Evolutionary conservation across 2,888 invertebrate genomes (phyloP).

Genomic region (Hedya salicella): DNA sequence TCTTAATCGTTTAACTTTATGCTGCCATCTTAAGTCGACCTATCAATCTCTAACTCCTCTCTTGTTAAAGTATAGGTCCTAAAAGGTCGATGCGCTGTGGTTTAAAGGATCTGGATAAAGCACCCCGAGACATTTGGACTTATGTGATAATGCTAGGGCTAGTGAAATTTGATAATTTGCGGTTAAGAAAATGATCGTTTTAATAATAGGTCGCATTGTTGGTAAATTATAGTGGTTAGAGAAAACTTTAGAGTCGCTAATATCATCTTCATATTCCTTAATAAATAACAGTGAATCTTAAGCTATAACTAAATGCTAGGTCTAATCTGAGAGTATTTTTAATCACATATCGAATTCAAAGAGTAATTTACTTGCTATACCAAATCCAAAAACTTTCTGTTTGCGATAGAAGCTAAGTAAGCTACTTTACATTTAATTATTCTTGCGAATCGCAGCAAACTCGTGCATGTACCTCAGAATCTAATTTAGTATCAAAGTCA

Average conservation of each 20-base stretch:
- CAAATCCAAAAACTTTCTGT: too few relatives aligned
- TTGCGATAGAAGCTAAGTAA: too few relatives aligned
- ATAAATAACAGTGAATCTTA: too few relatives aligned
- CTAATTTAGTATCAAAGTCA: constrained; percentile 6
- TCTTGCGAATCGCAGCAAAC: neutral
- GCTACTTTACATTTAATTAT: neutral
- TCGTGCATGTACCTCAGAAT: neutral
- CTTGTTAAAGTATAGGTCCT: constrained; percentile 52
- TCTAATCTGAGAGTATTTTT: neutral
- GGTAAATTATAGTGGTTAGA: constrained; percentile 66
- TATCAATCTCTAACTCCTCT: constrained; percentile 50
- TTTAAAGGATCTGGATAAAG: constrained; percentile 54
- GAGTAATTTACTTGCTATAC: too few relatives aligned
- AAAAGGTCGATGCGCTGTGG: constrained; percentile 55
- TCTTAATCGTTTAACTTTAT: constrained; percentile 75
- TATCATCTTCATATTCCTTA: neutral
- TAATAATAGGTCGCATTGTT: constrained; percentile 80
- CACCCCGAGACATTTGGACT: constrained; percentile 81
- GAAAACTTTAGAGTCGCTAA: constrained; percentile 55
- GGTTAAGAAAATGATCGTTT: constrained; percentile 81
- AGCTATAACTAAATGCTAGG: too few relatives aligned
- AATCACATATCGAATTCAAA: too few relatives aligned
- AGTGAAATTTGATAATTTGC: constrained; percentile 84
- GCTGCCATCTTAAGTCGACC: constrained; percentile 60
- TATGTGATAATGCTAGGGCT: constrained; percentile 82